Evolutionary conservation across 2,113 vertebrate genomes (phyloP), one percentile per base, ranked within the genome.

Genomic region (Pyxicephalus adspersus): DNA sequence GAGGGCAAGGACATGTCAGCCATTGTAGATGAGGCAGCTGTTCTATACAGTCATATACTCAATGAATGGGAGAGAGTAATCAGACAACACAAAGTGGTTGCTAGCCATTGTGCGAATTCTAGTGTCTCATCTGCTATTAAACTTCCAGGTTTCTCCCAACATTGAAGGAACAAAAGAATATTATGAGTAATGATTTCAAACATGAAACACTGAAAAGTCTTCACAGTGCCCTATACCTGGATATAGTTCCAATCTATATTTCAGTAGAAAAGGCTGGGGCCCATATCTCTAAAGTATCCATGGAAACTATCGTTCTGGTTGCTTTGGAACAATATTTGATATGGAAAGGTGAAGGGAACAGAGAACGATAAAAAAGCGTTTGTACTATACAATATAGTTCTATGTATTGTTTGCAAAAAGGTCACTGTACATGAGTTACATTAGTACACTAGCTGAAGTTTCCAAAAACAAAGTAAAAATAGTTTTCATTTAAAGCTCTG

Each of bases 251-350:
- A 31, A 74, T 65, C 60, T 61, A 52, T 50, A 74, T 55, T 81
- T 55, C 60, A 57, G 23, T 57, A 25, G 34, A 73, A 65, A 45
- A 23, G 20, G 11, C 66, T 38, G 9, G 25, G 57, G 51, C n/a
- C 45, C 55, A 28, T 73, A 63, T 31, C 17, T 57, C 28, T 55
- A 38, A 34, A 38, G 29, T 81, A 63, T 73, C 68, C 79, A 81
- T 81, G 58, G 78, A 80, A 80, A 80, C 78, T 29, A 51, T 57
- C 31, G 18, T 71, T 72, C n/a, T 20, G 13, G 58, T 23, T 25
- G 17, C 25, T 55, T 52, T 50, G 55, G n/a, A 74, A 71, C 45
- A 73, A 57, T 73, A 72, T 73, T 64, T 51, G 8, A 52, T 45
- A 63, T 51, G 19, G 31, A 16, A 11, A 65, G 28, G 16, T 38